These are phyloP conservation scores for Poeciliopsis gracilis DNA, from an alignment of 2,797 vertebrate species.

Conservation along the genomic window DNA sequence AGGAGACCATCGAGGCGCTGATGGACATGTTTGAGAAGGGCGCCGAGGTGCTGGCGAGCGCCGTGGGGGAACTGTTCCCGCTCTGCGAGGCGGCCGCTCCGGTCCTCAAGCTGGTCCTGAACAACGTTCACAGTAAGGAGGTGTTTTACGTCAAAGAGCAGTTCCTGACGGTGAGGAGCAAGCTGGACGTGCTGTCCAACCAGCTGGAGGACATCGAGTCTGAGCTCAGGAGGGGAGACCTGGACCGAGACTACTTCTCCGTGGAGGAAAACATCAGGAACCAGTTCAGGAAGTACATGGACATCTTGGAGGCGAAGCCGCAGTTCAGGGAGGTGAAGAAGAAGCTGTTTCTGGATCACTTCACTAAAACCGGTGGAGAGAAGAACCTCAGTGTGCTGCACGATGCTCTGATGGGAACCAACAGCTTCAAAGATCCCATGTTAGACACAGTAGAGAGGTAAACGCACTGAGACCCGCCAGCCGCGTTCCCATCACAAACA, in stretches of 20 bases:
- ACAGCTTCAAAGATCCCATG: constrained; percentile 75
- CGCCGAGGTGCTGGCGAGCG: constrained; percentile 80
- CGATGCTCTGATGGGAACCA: constrained; percentile 78
- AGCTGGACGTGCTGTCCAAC: constrained; percentile 78
- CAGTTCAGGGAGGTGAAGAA: constrained; percentile 80
- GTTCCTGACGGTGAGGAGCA: constrained; percentile 75
- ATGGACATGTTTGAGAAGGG: constrained; percentile 83
- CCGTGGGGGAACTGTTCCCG: constrained; percentile 81
- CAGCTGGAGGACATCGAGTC: constrained; percentile 79
- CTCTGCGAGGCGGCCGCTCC: constrained; percentile 81
- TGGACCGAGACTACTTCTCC: constrained; percentile 78
- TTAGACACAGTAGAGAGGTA: constrained; percentile 78
- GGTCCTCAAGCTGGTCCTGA: constrained; percentile 77
- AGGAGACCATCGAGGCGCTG: constrained; percentile 80
- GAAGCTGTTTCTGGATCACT: constrained; percentile 80
- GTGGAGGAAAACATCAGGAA: constrained; percentile 83
- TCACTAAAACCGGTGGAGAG: constrained; percentile 77
- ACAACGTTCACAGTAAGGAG: constrained; percentile 83
- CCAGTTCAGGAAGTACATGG: constrained; percentile 83
- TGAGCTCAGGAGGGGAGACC: constrained; percentile 76
- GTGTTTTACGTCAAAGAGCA: constrained; percentile 83
- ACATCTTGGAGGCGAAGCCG: constrained; percentile 80
- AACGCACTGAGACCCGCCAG: background rate
- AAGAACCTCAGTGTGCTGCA: constrained; percentile 80
- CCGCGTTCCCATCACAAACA: no score